Percentiles rank a stretch among this genome's conserved stretches.
Conservation (phyloP, 2,113 vertebrate genomes). For the Motacilla alba region DNA sequence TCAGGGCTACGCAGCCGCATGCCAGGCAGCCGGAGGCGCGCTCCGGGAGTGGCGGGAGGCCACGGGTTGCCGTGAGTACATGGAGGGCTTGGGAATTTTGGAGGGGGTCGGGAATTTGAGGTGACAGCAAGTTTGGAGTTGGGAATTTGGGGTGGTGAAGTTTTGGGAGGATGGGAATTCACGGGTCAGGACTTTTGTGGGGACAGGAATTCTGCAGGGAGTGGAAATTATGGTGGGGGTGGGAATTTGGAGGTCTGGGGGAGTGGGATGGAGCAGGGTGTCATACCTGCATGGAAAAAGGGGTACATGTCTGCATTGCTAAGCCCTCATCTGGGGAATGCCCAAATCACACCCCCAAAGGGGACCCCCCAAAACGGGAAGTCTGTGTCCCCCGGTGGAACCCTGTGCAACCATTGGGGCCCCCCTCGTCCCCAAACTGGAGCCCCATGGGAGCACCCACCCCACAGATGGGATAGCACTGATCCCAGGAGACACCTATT, state of each 20-base stretch:
- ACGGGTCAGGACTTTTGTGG: background rate
- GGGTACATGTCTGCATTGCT: background rate
- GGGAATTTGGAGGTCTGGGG: background rate
- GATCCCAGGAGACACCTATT: too few species aligned
- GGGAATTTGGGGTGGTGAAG: background rate
- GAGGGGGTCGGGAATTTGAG: background rate
- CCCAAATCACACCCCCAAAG: background rate
- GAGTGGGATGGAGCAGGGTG: background rate
- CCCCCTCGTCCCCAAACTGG: too few species aligned
- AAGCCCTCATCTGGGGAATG: background rate
- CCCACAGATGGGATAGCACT: background rate
- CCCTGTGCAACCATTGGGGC: too few species aligned
- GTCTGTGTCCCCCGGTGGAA: background rate
- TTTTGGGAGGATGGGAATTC: background rate
- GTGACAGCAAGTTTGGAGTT: background rate
- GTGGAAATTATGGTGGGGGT: background rate
- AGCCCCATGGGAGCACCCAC: background rate
- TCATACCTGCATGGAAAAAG: background rate
- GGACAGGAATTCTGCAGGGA: background rate
- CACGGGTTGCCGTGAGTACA: background rate
- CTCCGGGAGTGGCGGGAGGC: background rate
- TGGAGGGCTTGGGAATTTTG: background rate
- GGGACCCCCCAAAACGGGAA: background rate
- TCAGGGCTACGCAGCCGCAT: background rate
- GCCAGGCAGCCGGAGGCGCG: background rate